These are phyloP conservation scores for Acromyrmex echinatior DNA, from an alignment of 1,140 invertebrate genomes.

Conservation along the genomic window DNA sequence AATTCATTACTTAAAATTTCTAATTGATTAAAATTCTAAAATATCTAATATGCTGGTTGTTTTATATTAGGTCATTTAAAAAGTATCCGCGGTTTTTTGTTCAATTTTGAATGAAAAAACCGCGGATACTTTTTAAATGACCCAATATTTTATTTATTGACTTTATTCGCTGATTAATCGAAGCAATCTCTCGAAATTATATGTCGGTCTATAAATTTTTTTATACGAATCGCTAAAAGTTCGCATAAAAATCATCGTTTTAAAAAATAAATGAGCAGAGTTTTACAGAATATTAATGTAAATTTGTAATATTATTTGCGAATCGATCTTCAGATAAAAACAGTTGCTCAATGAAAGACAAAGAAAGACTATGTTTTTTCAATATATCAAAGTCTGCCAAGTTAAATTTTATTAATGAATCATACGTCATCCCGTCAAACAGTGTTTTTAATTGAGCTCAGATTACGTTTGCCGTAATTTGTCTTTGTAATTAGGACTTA, in stretches of 20 bases:
- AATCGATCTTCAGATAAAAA: neutral
- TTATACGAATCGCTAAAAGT: neutral
- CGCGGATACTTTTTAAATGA: too few relatives aligned
- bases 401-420: slow-evolving; percentile 2
- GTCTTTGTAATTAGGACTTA: slow-evolving; percentile 31
- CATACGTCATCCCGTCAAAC: neutral
- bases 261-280: neutral
- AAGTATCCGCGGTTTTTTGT: too few relatives aligned
- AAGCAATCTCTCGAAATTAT: neutral
- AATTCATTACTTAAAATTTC: neutral
- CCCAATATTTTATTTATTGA: neutral
- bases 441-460: neutral
- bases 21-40: neutral
- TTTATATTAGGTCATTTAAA: neutral
- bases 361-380: neutral
- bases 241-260: neutral
- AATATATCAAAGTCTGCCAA: slow-evolving; percentile 12
- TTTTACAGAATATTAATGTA: neutral
- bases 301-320: neutral
- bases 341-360: neutral
- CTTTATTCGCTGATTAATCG: neutral
- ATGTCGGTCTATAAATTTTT: neutral
- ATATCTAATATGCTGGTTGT: neutral
- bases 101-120: too few relatives aligned
- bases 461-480: neutral